Evolutionary conservation across 1,140 invertebrate genomes (phyloP), one percentile per base, ranked within the genome.

Genomic region (Polypedilum pembai): DNA sequence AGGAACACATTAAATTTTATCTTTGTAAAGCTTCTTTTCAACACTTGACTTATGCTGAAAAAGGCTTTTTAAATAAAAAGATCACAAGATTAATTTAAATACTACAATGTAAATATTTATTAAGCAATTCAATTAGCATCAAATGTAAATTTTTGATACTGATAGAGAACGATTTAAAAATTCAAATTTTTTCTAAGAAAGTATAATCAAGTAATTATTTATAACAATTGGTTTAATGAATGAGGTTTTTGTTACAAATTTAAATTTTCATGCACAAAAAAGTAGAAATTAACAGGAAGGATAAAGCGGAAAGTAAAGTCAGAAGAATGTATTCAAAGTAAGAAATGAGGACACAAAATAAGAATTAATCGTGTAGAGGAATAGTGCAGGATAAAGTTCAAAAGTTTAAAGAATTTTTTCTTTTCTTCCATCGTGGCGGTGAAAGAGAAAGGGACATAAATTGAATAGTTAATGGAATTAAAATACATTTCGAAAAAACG

Each of bases 401-500:
- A 56, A 15, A 56, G 45, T 56, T 56, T 15, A 56, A 56, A 56
- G 45, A 56, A 56, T 15, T 12, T 56, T 56, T 56, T 15, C n/a
- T 45, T 8, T 45, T 45, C 41, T 45, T 12, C 41, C 15, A 12
- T 45, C 15, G 12, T 56, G 12, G n/a, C 12, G 45, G 45, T n/a
- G n/a, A 56, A 56, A 56, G 41, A 12, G 41, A 45, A 45, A 15
- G 12, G 45, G 45, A 56, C 45, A 56, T 56, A 56, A 56, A 56
- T 56, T 56, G 45, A 56, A 56, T 56, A 56, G 45, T 56, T 56
- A 56, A 56, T 56, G 45, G 45, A 56, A 56, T 56, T 56, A 56
- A 56, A 56, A 56, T 56, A 56, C 45, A 56, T 56, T 45, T 56
- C 24, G 45, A 56, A 56, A n/a, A 56, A 56, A 56, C 45, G 45